Base-by-base conservation (phyloP, 2,888 invertebrate genomes). In the Dryobota labecula region DNA sequence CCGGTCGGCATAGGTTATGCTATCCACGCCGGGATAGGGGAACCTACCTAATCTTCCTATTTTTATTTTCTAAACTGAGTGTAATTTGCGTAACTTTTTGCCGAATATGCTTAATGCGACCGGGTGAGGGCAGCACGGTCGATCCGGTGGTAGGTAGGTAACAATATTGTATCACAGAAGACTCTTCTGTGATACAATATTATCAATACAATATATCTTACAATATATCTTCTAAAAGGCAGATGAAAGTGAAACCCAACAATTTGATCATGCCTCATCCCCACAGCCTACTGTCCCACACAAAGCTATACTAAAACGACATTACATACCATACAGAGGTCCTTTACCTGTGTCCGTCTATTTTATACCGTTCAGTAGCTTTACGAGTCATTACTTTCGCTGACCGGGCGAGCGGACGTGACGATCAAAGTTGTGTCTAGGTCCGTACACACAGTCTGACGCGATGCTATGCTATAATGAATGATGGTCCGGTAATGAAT, bases 361-460 rank as follows among this genome's bases (percentile, higher is more conserved):
- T 92, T 93, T 91, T 93, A 90, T 91, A 91, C 91, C 90, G 92
- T 86, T 90, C 92, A 91, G 90, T 90, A 89, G 90, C 90, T 94
- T 95, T 94, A 94, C 93, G 94, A 94, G 90, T 92, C 92, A 93
- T 94, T 94, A 93, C 92, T 92, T 93, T 92, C 90, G 93, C 94
- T 95, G 95, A 93, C 94, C 93, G 90, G 81, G 87, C 89, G 87
- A 84, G 87, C 85, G 87, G 78, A 90, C 91, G 91, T 91, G 92
- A 88, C 91, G 90, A 92, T 93, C 92, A 90, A 85, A 79, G 58
- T 80, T 71, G 64, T 20, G 53, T 45, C 45, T 73, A 27, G 51
- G 63, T 73, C 66, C 33, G 20, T 49, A 63, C 64, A 66, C 71
- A 63, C 62, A 73, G 78, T 66, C 64, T 57, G 70, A 45, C 33